Conservation (phyloP, 2,113 vertebrate species). For the Ursus arctos region DNA sequence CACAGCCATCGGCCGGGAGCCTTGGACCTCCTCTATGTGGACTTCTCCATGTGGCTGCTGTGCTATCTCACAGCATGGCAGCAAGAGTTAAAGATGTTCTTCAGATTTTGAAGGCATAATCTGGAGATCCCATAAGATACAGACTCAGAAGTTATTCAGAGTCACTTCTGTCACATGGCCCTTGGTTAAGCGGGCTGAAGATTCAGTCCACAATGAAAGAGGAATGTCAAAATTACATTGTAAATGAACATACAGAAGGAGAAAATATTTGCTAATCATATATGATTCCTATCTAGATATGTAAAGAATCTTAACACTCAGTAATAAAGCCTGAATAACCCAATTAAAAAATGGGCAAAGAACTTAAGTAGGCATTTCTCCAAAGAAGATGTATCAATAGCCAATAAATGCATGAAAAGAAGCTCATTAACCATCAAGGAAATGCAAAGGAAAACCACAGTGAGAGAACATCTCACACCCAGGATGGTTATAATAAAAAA, state of each 20-base stretch:
- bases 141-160: not conserved
- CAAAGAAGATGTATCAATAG: not conserved
- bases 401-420: not conserved
- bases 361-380: not conserved
- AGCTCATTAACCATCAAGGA: not conserved
- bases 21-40: not conserved
- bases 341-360: not conserved
- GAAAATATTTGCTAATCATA: not conserved
- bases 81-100: not conserved
- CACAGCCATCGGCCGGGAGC: not conserved
- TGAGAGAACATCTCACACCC: not conserved
- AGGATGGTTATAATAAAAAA: not conserved
- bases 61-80: not conserved
- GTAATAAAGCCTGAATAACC: not conserved
- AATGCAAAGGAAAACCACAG: slow-evolving; percentile 28
- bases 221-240: not conserved
- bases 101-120: not conserved
- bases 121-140: not conserved
- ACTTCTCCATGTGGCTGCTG: not conserved
- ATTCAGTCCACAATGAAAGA: not conserved
- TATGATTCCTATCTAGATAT: not conserved
- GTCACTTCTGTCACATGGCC: not conserved
- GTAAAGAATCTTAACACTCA: slow-evolving; percentile 22
- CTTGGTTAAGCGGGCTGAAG: not conserved
- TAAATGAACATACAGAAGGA: not conserved